A percentile compares a stretch with the other conserved stretches of the same genome.
phyloP scores from a whole-genome alignment of 2,888 invertebrate genomes.

The Drosophila cracens region DNA sequence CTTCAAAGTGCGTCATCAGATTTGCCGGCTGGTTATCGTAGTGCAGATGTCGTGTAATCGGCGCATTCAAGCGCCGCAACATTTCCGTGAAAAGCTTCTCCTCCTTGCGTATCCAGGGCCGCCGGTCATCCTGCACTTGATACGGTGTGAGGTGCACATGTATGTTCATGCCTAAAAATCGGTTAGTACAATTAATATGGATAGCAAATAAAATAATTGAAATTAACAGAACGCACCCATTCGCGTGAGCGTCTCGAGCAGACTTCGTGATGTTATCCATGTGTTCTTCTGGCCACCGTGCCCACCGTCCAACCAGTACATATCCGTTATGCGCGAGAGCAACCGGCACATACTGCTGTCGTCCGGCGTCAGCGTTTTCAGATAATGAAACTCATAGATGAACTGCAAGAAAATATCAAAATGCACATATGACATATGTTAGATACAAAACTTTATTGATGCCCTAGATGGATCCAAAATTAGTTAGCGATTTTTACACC shows the following conservation, averaged over 20 bases:
- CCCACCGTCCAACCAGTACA: slow-evolving; percentile 97
- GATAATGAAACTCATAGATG: slow-evolving; percentile 92
- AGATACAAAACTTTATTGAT: not conserved
- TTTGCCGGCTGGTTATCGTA: slow-evolving; percentile 86
- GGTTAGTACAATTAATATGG: not conserved
- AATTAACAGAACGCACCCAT: slow-evolving; percentile 86
- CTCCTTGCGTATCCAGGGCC: slow-evolving; percentile 94
- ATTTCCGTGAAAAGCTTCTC: slow-evolving; percentile 91
- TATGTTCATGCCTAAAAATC: slow-evolving; percentile 88
- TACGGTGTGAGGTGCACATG: slow-evolving; percentile 96
- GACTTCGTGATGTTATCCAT: slow-evolving; percentile 92
- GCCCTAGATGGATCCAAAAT: slow-evolving; percentile 14
- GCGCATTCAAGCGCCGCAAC: slow-evolving; percentile 88
- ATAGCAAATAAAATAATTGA: not conserved
- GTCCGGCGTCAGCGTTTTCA: slow-evolving; percentile 88
- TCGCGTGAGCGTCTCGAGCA: slow-evolving; percentile 90
- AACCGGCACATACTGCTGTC: slow-evolving; percentile 88
- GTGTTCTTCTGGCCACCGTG: slow-evolving; percentile 95
- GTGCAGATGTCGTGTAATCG: slow-evolving; percentile 88
- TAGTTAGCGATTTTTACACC: slow-evolving; percentile 83
- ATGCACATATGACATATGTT: not conserved
- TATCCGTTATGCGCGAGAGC: slow-evolving; percentile 89
- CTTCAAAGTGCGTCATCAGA: slow-evolving; percentile 91
- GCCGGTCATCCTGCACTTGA: slow-evolving; percentile 91
- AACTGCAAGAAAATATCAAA: slow-evolving; percentile 86